These are phyloP conservation scores for Coilia nasus DNA, from an alignment of 2,797 vertebrate genomes.

Conservation along the genomic window DNA sequence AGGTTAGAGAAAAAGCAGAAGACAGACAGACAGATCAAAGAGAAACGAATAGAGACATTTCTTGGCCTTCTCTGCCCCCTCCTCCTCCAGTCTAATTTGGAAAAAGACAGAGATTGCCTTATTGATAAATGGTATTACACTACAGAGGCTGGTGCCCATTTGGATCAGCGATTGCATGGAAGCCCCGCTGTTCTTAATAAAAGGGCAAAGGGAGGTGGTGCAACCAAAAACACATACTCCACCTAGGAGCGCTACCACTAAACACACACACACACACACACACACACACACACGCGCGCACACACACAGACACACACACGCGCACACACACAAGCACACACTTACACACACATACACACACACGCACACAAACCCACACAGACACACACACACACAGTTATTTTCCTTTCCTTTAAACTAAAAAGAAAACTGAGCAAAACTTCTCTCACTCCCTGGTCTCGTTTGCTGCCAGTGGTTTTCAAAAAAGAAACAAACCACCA, in stretches of 20 bases:
- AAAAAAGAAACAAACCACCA: constrained; percentile 24
- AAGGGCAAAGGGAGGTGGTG: background rate
- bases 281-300: background rate
- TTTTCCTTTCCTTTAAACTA: background rate
- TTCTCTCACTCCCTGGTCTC: background rate
- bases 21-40: background rate
- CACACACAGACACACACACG: background rate
- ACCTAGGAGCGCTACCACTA: background rate
- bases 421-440: background rate
- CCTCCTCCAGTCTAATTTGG: background rate
- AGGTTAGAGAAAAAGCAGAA: background rate
- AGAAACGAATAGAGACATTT: background rate
- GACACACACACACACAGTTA: background rate
- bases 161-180: background rate
- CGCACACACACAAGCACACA: too few relatives aligned
- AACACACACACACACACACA: background rate
- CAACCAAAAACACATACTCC: background rate
- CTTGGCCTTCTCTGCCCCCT: background rate
- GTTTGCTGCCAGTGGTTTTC: constrained; percentile 17
- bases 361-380: too few relatives aligned
- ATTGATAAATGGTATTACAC: background rate
- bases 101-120: background rate
- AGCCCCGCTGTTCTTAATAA: background rate
- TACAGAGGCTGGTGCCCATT: background rate
- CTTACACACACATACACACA: too few relatives aligned